Evolutionary conservation across 2,797 vertebrate species (phyloP), one percentile per base, ranked within the genome.

Genomic region (Lepilemur ruficaudatus): DNA sequence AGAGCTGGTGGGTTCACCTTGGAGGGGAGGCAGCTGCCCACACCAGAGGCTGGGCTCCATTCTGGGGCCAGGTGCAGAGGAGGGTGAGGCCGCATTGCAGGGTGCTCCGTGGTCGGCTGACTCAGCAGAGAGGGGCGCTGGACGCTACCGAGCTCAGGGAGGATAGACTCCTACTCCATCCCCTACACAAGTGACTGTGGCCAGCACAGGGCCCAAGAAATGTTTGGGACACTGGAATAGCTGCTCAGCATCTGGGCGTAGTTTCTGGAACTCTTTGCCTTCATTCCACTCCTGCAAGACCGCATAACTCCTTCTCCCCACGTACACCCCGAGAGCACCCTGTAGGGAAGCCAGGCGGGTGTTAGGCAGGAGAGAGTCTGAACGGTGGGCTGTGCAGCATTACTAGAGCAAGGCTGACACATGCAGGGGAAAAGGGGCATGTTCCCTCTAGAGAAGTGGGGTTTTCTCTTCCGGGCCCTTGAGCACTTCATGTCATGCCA

Each of bases 71-170:
- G 52, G 48, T 50, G 69, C 15, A 70, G 43, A 0, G 0, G 75
- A 41, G 50, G 1, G 17, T 2, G 11, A 18, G 48, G 32, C 52
- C 9, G 0, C 0, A 0, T 78, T 0, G 0, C 9, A 18, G 57
- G 57, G 2, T n/a, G 35, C 32, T 72, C 12, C 32, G 46, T 30
- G 78, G 82, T 38, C 22, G 12, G 35, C 25, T 9, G 38, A 52
- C 43, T 75, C 18, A 10, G 41, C 11, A 41, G 32, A 50, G 63
- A 69, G 30, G 65, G 43, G 35, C 0, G 2, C 50, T 11, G 50
- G 23, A 18, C 11, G 1, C 3, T 0, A 5, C 22, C 8, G 67
- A 50, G 59, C 67, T 67, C 50, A 38, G n/a, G 28, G 57, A 80
- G 17, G 28, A 13, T 7, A 55, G 43, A 25, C 38, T 61, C 52